Base-by-base conservation (phyloP, 2,797 vertebrate species). In the Micromesistius poutassou region DNA sequence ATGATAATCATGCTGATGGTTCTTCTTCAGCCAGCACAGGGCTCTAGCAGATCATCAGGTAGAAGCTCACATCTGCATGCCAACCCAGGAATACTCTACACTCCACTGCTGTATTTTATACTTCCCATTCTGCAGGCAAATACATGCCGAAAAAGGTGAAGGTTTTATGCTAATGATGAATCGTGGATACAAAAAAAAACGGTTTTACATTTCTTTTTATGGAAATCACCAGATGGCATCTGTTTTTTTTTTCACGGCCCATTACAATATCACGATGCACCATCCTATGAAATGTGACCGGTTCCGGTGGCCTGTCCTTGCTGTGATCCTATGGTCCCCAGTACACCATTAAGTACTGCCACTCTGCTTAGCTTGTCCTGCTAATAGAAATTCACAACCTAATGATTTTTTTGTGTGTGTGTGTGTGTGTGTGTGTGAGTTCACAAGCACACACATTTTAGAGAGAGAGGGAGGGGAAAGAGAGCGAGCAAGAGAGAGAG, bases 351-450 rank as follows among this genome's bases (percentile, higher is more conserved):
- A 66, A 66, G 62, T 16, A 66, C 62, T 28, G 62, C 62, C 62
- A 28, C 25, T 62, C 55, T n/a, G 55, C 22, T 66, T 2, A 2
- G 62, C 25, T 28, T 66, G n/a, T 25, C 62, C 62, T 10, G 62
- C 62, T 66, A 28, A 66, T 66, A 28, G 62, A 66, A 66, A 66
- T 66, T 3, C 25, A 28, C 62, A 10, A 28, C 8, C 62, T 25
- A 66, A 66, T 66, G n/a, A 25, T 16, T 66, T 22, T 66, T 25
- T n/a, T 9, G n/a, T 71, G 40, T 79, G 80, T 80, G n/a, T 76
- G 78, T 72, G 36, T 74, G 66, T 78, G 30, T 14, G n/a, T 8
- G 36, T 70, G 72, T 8, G 10, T 40, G 71, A 76, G 38, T 73
- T 12, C 30, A 35, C 31, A 76, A 71, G 50, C 80, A 79, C 55